Evolutionary conservation across 2,113 vertebrate genomes (phyloP), one percentile per base, ranked within the genome.

Genomic region (Oncorhynchus kisutch): DNA sequence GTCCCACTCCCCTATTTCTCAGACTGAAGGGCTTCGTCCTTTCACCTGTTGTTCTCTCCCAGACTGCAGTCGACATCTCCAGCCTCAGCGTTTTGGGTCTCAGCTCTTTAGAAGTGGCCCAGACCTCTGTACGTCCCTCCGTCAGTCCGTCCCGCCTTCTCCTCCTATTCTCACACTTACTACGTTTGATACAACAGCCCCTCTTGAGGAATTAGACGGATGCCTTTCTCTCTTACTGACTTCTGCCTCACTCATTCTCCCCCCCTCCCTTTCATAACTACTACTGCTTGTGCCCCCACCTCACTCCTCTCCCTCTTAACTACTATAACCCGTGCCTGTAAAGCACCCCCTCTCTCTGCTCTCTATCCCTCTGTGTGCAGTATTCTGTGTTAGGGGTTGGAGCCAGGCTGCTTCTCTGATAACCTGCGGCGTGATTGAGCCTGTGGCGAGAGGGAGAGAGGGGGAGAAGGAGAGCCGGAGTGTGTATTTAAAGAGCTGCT

Each of bases 341-440:
- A 45, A 45, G 9, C 39, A 45, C 29, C 5, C 67, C 31, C 14
- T 12, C n/a, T 13, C 60, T 11, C 60, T 25, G 24, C 60, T 45
- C 39, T 45, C 39, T 11, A 11, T 45, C 39, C 39, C 39, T 45
- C 39, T 45, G 39, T 45, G 39, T 45, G 39, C 39, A 45, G 9
- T 9, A 45, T 2, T 45, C 39, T 13, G 18, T 73, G 74, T 78
- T 70, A 71, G 84, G 82, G 84, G 81, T 85, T 76, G 83, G 73
- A 51, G 45, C 5, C 60, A 76, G 78, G 77, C n/a, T 5, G 13
- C 60, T 66, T 27, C 73, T 34, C 81, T 89, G 86, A 89, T 90
- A 89, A 89, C 81, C 88, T 84, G 87, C 84, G 84, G 84, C 87
- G 82, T 75, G 82, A 73, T 80, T 82, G 76, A 82, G 78, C 70